Evolutionary conservation across 2,113 vertebrate species (phyloP), one percentile per base, ranked within the genome.

Genomic region (Tapirus terrestris): DNA sequence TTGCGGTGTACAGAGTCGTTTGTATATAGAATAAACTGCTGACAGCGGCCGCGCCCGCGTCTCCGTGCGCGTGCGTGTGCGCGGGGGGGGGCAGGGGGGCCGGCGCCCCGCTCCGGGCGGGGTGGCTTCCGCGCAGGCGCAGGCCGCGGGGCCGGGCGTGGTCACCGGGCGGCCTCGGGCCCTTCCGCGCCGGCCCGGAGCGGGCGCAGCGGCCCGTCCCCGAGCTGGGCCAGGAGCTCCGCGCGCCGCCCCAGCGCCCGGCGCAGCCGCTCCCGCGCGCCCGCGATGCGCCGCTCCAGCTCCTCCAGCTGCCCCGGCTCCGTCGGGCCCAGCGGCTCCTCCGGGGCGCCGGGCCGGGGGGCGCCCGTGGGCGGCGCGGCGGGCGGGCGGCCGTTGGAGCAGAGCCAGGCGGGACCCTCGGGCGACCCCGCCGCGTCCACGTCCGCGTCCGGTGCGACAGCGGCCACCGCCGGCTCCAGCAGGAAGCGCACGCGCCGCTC

Each of bases 21-120:
- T 99, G 98, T 99, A 99, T 98, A 98, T 98, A 98, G 98, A 99
- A 99, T 99, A 99, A 99, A 99, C 91, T 93, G 80, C 53, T 63
- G 73, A 89, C 92, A 29, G 67, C 43, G 29, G 17, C 43, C 13
- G 0, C 1, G 16, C 36, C 18, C 3, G 48, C 20, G 0, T 75
- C 14, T 43, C 14, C 16, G 1, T 36, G 48, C 13, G 43, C 4
- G 1, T 23, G 51, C 23, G 67, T 6, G 4, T 10, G 2, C 33
- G 21, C 14, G 51, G 3, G 8, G 1, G 12, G 5, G 27, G 3
- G 23, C 2, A 2, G 48, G 58, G 20, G 0, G 29, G 2, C n/a
- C 1, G 3, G 39, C 8, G 23, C 33, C 11, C 43, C 12, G 51
- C 20, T 12, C 17, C 20, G 27, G 2, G 48, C 29, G 3, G 11